These are phyloP conservation scores for Gallinago media DNA, from an alignment of 2,113 vertebrate genomes.

Conservation along the genomic window DNA sequence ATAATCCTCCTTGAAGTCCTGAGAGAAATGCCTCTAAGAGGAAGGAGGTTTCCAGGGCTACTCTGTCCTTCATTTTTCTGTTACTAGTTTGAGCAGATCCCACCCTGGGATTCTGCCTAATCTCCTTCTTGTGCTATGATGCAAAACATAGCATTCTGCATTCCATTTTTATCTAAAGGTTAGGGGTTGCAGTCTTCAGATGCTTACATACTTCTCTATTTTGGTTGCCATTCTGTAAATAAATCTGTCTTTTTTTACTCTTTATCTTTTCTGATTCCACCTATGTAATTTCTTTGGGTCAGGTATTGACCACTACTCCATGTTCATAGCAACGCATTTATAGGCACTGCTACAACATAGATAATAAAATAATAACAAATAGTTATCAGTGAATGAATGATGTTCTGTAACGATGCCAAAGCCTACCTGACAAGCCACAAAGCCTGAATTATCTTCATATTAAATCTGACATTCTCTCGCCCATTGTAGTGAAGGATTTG, in stretches of 20 bases:
- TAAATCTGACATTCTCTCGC: background rate
- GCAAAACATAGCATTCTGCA: background rate
- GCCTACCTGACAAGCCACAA: background rate
- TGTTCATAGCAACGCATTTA: background rate
- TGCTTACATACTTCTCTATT: background rate
- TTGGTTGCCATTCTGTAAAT: background rate
- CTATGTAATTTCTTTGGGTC: background rate
- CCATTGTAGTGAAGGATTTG: background rate
- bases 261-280: background rate
- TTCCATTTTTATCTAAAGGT: background rate
- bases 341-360: background rate
- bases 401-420: background rate
- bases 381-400: background rate
- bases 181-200: background rate
- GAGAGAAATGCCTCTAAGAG: background rate
- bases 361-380: background rate
- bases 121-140: background rate
- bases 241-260: background rate
- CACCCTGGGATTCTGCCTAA: background rate
- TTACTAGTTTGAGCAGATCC: background rate
- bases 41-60: background rate
- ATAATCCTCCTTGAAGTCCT: background rate
- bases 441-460: background rate
- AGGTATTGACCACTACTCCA: background rate
- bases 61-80: background rate